Evolutionary conservation across 2,113 vertebrate species (phyloP), one percentile per base, ranked within the genome.

Genomic region (Fulica atra): DNA sequence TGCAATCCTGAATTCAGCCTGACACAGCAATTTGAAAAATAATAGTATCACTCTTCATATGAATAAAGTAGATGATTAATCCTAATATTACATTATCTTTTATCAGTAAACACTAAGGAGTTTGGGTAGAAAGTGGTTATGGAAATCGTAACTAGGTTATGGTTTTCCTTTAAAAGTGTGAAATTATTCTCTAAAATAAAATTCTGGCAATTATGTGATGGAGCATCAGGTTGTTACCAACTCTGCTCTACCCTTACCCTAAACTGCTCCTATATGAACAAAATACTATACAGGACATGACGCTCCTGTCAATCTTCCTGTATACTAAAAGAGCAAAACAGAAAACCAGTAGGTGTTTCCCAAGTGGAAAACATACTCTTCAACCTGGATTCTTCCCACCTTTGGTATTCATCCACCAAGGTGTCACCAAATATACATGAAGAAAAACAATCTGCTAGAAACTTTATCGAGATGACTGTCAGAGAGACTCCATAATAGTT

Each of bases 401-500:
- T 59, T 54, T 36, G 36, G 46, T 8, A 66, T 59, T 82, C 38
- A 64, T 50, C 16, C 59, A 72, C 2, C 76, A 44, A 80, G 6
- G 11, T 42, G 18, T 40, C 26, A 64, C n/a, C 66, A 92, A 54
- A 82, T 15, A 65, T 13, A 86, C 12, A 57, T 1, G 5, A 6
- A 83, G 3, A 6, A 68, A 83, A 86, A 9, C 2, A 20, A 24
- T 18, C 48, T 66, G 18, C 65, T 44, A 66, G 16, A 85, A 85
- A 85, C 5, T 8, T 65, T 28, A 61, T 2, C 31, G 38, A 72
- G 17, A 57, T 48, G 21, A 83, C 44, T 86, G 38, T 86, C 29
- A 77, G 33, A 6, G 38, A 53, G 14, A 70, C 48, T 61, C 24
- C 1, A 0, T 19, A 68, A 53, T 11, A 56, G 16, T 1, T 61